These are phyloP conservation scores for Chesias legatella DNA, from an alignment of 2,888 invertebrate species.

Conservation along the genomic window DNA sequence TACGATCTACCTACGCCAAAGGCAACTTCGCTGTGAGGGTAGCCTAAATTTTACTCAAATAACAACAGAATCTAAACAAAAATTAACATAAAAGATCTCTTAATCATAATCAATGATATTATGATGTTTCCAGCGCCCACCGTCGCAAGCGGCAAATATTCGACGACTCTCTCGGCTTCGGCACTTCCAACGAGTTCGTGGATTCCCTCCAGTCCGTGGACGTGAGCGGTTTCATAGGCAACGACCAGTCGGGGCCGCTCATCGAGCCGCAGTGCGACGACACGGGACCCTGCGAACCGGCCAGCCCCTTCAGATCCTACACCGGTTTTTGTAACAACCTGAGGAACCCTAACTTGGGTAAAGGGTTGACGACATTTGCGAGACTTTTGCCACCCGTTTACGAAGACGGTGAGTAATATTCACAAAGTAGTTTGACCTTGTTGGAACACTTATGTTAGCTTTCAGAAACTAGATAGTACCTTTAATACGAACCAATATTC, in stretches of 20 bases:
- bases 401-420: slow-evolving; percentile 86
- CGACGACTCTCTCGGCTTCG: slow-evolving; percentile 75
- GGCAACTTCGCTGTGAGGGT: no score
- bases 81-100: no score
- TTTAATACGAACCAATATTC: no score
- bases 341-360: slow-evolving; percentile 89
- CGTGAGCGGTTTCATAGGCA: slow-evolving; percentile 84
- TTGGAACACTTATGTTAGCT: no score
- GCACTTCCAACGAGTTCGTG: slow-evolving; percentile 83
- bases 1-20: no score
- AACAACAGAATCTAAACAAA: no score
- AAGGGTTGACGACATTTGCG: slow-evolving; percentile 91
- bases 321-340: slow-evolving; percentile 95
- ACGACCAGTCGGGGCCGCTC: slow-evolving; percentile 79
- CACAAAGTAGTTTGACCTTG: no score
- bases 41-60: no score
- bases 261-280: slow-evolving; percentile 87
- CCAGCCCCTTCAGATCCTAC: slow-evolving; percentile 85
- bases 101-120: not conserved
- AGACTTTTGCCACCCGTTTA: slow-evolving; percentile 92
- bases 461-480: no score
- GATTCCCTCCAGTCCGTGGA: slow-evolving; percentile 90
- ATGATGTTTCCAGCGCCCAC: slow-evolving; percentile 43
- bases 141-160: slow-evolving; percentile 88
- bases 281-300: slow-evolving; percentile 85